phyloP scores from a whole-genome alignment of 2,797 vertebrate genomes.

The Sorex maritimensis region DNA sequence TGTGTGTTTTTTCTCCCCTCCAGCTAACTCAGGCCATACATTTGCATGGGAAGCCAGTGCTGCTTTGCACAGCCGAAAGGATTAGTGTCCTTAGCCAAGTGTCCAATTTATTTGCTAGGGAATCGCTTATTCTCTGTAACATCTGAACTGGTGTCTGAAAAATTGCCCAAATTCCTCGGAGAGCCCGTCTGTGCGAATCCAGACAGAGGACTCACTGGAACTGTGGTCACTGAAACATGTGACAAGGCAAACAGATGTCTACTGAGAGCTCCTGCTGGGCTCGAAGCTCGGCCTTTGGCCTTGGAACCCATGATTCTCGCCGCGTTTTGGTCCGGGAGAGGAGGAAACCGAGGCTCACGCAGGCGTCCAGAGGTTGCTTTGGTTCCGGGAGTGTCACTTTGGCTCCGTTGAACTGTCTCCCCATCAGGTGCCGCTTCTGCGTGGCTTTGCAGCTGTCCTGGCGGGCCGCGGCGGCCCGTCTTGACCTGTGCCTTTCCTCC shows the following conservation, averaged over 20 bases:
- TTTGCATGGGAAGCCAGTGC: conserved; percentile 59
- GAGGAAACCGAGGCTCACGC: conserved; percentile 43
- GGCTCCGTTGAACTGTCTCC: conserved; percentile 45
- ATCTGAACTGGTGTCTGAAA: conserved; percentile 62
- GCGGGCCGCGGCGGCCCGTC: conserved; percentile 11
- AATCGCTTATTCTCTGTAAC: conserved; percentile 63
- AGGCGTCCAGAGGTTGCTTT: neutral
- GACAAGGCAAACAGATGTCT: conserved; percentile 45
- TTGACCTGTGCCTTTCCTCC: conserved; percentile 59
- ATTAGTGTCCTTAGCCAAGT: conserved; percentile 58
- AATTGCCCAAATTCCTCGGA: conserved; percentile 56
- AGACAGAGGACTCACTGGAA: neutral
- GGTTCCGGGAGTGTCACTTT: neutral
- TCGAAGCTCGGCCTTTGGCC: neutral
- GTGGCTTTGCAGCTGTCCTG: conserved; percentile 48
- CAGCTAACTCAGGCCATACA: conserved; percentile 11
- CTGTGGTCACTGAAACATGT: conserved; percentile 49
- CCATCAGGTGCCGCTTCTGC: neutral
- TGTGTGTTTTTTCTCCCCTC: neutral
- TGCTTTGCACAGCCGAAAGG: conserved; percentile 64
- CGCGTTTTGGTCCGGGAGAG: conserved; percentile 9
- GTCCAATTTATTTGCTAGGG: conserved; percentile 56
- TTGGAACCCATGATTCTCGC: neutral
- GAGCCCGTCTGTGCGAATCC: conserved; percentile 37
- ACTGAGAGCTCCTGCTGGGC: neutral